Conservation (phyloP, 37 sponge, comb jelly and placozoan species). For the Lycopodina hypogea region DNA sequence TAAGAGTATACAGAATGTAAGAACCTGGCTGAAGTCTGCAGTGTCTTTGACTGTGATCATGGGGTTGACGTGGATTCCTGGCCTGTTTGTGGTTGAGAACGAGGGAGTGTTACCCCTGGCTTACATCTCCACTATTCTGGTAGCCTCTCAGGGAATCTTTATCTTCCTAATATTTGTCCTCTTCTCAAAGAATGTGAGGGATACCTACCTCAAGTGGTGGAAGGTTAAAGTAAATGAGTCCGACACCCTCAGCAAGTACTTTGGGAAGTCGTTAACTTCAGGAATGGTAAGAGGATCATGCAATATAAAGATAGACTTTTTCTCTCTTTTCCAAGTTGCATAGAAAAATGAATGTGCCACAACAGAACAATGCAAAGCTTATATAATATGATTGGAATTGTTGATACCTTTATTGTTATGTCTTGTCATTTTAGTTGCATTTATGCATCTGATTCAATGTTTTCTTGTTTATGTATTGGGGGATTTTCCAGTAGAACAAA, state of each 20-base stretch:
- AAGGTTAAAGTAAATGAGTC: slow-evolving; percentile 23
- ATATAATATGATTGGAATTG: too few species aligned
- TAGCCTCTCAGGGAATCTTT: slow-evolving; percentile 44
- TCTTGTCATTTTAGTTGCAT: too few species aligned
- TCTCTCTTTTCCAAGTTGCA: too few species aligned
- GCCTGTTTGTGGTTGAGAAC: slow-evolving; percentile 26
- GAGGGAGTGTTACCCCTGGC: slow-evolving; percentile 21
- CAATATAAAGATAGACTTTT: too few species aligned
- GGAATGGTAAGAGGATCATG: too few species aligned
- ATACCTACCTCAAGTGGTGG: slow-evolving; percentile 38
- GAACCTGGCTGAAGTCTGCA: slow-evolving; percentile 44
- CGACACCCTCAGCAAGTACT: slow-evolving; percentile 19
- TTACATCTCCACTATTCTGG: slow-evolving; percentile 46
- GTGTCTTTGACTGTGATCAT: slow-evolving; percentile 47
- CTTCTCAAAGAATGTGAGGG: slow-evolving; percentile 29
- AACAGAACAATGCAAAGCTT: too few species aligned
- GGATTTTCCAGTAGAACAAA: too few species aligned
- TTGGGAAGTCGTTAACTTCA: slow-evolving; percentile 10
- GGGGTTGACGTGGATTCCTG: slow-evolving; percentile 63
- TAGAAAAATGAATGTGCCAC: too few species aligned
- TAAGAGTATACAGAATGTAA: neutral
- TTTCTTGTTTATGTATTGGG: too few species aligned
- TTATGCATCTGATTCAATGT: too few species aligned
- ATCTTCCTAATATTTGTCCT: slow-evolving; percentile 45
- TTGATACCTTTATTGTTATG: too few species aligned